A percentile compares a stretch with the other conserved stretches of the same genome.
These are phyloP conservation scores for Alloplasta piceator DNA, from an alignment of 2,888 invertebrate species.

Conservation along the genomic window DNA sequence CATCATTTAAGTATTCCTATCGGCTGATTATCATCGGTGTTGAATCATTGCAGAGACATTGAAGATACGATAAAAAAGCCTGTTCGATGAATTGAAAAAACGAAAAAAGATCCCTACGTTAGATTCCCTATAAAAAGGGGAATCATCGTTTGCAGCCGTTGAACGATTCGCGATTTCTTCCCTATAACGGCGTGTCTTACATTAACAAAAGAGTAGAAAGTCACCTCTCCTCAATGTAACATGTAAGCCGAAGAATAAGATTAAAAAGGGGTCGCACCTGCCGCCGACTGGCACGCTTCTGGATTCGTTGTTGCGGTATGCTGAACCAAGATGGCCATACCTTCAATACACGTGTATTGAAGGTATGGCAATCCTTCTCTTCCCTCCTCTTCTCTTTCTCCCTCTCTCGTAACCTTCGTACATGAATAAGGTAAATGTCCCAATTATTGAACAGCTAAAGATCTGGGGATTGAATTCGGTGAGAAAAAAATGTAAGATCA, in stretches of 20 bases:
- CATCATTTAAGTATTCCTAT: not conserved
- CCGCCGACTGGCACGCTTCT: slow-evolving; percentile 67
- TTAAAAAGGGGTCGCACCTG: slow-evolving; percentile 78
- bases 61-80: not conserved
- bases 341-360: not conserved
- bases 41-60: not conserved
- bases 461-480: too few relatives aligned
- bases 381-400: too few relatives aligned
- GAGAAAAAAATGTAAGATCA: too few relatives aligned
- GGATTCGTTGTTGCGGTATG: slow-evolving; percentile 36
- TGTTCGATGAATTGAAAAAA: not conserved
- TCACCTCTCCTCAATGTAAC: slow-evolving; percentile 25
- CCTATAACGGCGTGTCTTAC: slow-evolving; percentile 23
- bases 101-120: not conserved
- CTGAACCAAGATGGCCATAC: slow-evolving; percentile 39
- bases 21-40: not conserved
- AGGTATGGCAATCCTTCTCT: too few relatives aligned
- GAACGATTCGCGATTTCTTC: not conserved
- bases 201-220: slow-evolving; percentile 63
- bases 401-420: too few relatives aligned
- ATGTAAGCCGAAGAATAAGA: slow-evolving; percentile 51
- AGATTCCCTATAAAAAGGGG: not conserved
- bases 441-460: too few relatives aligned
- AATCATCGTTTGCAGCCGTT: slow-evolving; percentile 10
- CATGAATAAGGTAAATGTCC: too few relatives aligned